Base-by-base conservation (phyloP, 2,888 invertebrate genomes). In the Sphaerophoria rueppellii region DNA sequence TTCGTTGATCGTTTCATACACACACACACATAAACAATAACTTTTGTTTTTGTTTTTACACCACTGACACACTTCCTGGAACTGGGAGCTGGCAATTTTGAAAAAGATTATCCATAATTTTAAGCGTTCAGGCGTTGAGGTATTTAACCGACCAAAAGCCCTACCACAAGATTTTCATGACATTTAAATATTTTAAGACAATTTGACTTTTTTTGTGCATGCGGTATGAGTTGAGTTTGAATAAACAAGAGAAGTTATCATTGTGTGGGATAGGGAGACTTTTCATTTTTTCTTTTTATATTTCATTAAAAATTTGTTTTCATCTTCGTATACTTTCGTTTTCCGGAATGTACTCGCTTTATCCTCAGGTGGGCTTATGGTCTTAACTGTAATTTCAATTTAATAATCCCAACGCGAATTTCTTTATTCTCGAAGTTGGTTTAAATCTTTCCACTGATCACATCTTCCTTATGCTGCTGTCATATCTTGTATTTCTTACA, bases 321-420 rank as follows among this genome's bases (percentile, higher is more conserved):
- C 35, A n/a, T n/a, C n/a, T n/a, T n/a, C n/a, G n/a, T n/a, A n/a
- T n/a, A n/a, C n/a, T n/a, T n/a, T n/a, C 54, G 40, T n/a, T 32
- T 9, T 11, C 48, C 37, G 12, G 40, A 9, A 43, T 58, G 57
- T 60, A 40, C 34, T 63, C 16, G 3, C 77, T 77, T 77, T 71
- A 58, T 71, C 73, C 72, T 72, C 60, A 83, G 80, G 80, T 83
- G 67, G 65, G 74, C 82, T 58, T 40, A n/a, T 78, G 55, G 61
- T 60, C 67, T 75, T 63, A 75, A 40, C 60, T 75, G 80, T 76
- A 76, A 83, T 80, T 83, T 80, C 80, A 83, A 80, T 83, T 83
- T 80, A 83, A 83, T 83, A 83, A 80, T 79, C 79, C 83, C 60
- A 65, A 71, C 67, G 75, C 75, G 79, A 83, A 72, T 61, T 40